Evolutionary conservation across 2,888 invertebrate genomes (phyloP), one percentile per base, ranked within the genome.

Genomic region (Lasioglossum vierecki): DNA sequence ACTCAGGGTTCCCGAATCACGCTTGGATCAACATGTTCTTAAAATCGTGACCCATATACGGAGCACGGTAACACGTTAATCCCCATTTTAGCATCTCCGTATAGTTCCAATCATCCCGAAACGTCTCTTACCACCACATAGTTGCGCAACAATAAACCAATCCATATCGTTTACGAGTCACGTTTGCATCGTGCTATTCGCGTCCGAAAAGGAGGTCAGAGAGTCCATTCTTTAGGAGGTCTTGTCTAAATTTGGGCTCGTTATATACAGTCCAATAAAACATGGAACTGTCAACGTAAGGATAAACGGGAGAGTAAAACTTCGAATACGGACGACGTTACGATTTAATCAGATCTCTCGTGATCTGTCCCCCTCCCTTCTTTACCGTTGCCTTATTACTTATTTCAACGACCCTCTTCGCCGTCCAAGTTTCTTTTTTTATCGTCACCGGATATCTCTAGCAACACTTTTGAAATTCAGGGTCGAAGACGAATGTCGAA

Each of bases 381-480:
- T 30, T 30, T 30, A 8, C 53, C 60, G 8, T 46, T n/a, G 39
- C 18, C 57, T 80, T 75, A 76, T 76, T 80, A 71, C 68, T 76
- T 53, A 41, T 63, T 76, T 44, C n/a, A 35, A 76, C 41, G n/a
- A 30, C 46, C 15, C 39, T 11, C 63, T 6, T n/a, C 49, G 15
- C 44, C 53, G 57, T 75, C 46, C 5, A 30, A 22, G 60, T 49
- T 74, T 39, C 60, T 44, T 49, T 49, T 49, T 68, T 66, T 79
- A 53, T 75, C 41, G 53, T 75, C 44, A n/a, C 8, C 0, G 74
- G 22, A 0, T 63, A 63, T 30, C 46, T 49, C 35, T 2, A 15
- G 41, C 39, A 60, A 71, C 60, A 13, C 60, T 60, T 26, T 13
- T n/a, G 13, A 26, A 26, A 53, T 53, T 53, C 53, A 8, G 53